A percentile compares a stretch with the other conserved stretches of the same genome.
Conservation (phyloP, 92 coral and sea anemone species). For the Palythoa heliodiscus region DNA sequence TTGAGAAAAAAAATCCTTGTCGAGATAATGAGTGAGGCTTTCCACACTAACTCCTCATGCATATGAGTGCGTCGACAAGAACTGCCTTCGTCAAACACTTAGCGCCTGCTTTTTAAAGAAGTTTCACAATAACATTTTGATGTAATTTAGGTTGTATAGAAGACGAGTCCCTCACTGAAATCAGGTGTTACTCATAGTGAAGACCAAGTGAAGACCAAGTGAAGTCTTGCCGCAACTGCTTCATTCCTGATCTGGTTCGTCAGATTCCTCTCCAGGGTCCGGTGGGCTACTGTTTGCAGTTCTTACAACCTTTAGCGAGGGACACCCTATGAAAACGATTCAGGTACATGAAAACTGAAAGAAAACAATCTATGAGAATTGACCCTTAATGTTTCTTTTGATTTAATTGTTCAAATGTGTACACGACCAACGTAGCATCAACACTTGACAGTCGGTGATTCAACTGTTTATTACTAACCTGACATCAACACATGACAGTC, state of each 20-base stretch:
- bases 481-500: slow-evolving; percentile 70
- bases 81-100: too few species aligned
- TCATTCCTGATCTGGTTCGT: slow-evolving; percentile 69
- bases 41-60: too few species aligned
- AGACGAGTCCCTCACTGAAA: background rate
- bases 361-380: background rate
- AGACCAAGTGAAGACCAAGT: background rate
- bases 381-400: too few species aligned
- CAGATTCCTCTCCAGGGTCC: slow-evolving; percentile 58
- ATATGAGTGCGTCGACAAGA: too few species aligned
- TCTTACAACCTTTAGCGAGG: slow-evolving; percentile 82
- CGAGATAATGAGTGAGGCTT: too few species aligned
- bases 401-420: slow-evolving; percentile 5
- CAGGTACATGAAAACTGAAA: background rate
- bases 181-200: background rate
- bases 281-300: slow-evolving; percentile 82
- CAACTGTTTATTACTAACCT: slow-evolving; percentile 16
- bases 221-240: background rate
- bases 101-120: too few species aligned
- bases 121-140: too few species aligned
- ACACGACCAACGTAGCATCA: slow-evolving; percentile 68
- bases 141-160: background rate
- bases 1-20: too few species aligned
- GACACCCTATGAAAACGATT: slow-evolving; percentile 66
- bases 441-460: slow-evolving; percentile 73